Percentiles rank a stretch among this genome's conserved stretches.
Conservation (phyloP, 2,797 vertebrate genomes). For the Thaleichthys pacificus region DNA sequence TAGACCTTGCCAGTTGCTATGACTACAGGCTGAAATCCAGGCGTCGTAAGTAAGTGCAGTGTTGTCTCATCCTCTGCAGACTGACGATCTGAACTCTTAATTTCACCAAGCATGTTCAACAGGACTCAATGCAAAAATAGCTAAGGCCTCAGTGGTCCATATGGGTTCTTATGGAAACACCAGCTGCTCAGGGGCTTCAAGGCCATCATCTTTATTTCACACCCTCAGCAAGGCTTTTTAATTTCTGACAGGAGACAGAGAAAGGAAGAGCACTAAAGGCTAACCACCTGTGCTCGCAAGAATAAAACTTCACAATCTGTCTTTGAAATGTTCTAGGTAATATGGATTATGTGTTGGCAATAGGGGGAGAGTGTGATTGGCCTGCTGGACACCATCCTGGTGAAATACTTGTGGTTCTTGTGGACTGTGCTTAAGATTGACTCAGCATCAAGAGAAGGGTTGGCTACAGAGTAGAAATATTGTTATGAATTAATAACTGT, state of each 20-base stretch:
- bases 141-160: conserved; percentile 52
- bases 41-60: conserved; percentile 24
- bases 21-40: conserved; percentile 60
- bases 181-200: conserved; percentile 60
- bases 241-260: conserved; percentile 54
- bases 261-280: conserved; percentile 19
- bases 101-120: conserved; percentile 57
- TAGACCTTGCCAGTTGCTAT: conserved; percentile 66
- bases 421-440: not conserved
- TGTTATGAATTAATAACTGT: not conserved
- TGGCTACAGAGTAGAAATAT: not conserved
- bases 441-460: not conserved
- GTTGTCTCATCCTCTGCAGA: conserved; percentile 40
- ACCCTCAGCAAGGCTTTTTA: conserved; percentile 51
- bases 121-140: conserved; percentile 58
- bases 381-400: not conserved
- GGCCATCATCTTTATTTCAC: conserved; percentile 64
- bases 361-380: not conserved
- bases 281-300: conserved; percentile 31
- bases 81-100: conserved; percentile 54
- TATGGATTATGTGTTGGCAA: not conserved
- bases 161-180: conserved; percentile 54
- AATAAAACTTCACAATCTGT: not conserved
- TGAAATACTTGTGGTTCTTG: not conserved
- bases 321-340: not conserved